Evolutionary conservation across 2,113 vertebrate species (phyloP).

Genomic region (Dascyllus trimaculatus): DNA sequence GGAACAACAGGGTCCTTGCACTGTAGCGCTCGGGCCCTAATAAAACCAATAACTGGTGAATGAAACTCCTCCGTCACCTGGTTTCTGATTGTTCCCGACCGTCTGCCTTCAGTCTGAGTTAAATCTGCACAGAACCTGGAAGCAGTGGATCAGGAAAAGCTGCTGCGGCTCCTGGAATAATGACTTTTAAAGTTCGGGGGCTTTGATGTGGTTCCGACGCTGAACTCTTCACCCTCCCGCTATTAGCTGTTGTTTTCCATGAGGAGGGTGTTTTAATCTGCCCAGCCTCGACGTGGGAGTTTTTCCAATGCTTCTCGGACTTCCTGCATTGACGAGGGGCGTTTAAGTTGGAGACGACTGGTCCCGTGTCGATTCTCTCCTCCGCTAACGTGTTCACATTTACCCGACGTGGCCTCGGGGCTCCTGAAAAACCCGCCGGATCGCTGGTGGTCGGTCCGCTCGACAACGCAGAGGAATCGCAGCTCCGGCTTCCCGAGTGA

Average conservation of each 20-base stretch:
- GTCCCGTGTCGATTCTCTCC: conserved; percentile 43
- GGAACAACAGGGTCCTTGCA: too few species aligned
- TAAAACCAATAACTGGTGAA: too few species aligned
- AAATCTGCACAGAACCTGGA: background rate
- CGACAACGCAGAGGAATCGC: too few species aligned
- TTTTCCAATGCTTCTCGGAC: conserved; percentile 12
- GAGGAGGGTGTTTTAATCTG: conserved; percentile 21
- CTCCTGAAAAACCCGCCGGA: too few species aligned
- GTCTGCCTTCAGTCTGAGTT: too few species aligned
- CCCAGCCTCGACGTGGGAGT: conserved; percentile 14
- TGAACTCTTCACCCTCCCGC: conserved; percentile 2
- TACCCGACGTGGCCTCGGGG: too few species aligned
- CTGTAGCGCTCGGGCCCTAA: too few species aligned
- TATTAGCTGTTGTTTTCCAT: background rate
- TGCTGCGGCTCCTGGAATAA: background rate
- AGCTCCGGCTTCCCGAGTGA: conserved; percentile 12
- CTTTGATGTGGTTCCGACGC: background rate
- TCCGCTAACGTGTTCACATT: too few species aligned
- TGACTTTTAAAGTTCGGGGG: background rate
- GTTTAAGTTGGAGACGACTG: background rate
- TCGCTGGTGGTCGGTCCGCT: too few species aligned
- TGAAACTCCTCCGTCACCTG: too few species aligned
- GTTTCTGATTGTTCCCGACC: too few species aligned
- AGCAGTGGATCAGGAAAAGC: background rate
- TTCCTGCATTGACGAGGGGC: background rate